Conservation (phyloP, 2,113 vertebrate genomes). For the Hoplias malabaricus region DNA sequence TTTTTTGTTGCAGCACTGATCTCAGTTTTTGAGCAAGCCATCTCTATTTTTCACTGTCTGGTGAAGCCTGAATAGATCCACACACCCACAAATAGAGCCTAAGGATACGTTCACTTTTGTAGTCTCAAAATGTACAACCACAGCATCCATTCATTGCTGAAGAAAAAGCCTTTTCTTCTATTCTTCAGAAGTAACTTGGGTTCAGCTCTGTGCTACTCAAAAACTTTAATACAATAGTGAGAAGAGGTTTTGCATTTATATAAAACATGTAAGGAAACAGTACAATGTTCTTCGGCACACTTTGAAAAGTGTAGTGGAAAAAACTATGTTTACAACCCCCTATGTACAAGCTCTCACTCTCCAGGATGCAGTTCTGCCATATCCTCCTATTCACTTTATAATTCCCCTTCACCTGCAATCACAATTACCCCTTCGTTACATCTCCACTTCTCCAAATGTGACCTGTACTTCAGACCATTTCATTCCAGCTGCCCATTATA, state of each 20-base stretch:
- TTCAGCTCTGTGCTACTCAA: neutral
- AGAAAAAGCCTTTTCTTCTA: neutral
- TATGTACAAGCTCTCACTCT: too few relatives aligned
- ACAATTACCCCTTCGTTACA: neutral
- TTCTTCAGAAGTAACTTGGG: neutral
- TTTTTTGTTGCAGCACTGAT: neutral
- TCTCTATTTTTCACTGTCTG: neutral
- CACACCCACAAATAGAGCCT: neutral
- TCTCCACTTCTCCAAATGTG: neutral
- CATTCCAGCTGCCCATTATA: neutral
- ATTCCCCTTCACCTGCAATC: neutral
- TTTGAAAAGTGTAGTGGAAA: too few relatives aligned
- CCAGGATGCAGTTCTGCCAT: neutral
- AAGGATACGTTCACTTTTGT: neutral
- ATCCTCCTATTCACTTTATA: neutral
- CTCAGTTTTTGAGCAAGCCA: too few relatives aligned
- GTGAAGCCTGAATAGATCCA: neutral
- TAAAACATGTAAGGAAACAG: neutral
- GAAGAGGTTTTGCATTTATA: neutral
- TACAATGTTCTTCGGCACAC: neutral
- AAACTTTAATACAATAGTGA: neutral
- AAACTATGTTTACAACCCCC: too few relatives aligned
- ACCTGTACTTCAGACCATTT: slow-evolving; percentile 33
- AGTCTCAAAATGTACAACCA: neutral
- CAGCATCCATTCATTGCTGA: neutral